Conservation (phyloP, 2,113 vertebrate genomes). For the Arvicanthis niloticus region DNA sequence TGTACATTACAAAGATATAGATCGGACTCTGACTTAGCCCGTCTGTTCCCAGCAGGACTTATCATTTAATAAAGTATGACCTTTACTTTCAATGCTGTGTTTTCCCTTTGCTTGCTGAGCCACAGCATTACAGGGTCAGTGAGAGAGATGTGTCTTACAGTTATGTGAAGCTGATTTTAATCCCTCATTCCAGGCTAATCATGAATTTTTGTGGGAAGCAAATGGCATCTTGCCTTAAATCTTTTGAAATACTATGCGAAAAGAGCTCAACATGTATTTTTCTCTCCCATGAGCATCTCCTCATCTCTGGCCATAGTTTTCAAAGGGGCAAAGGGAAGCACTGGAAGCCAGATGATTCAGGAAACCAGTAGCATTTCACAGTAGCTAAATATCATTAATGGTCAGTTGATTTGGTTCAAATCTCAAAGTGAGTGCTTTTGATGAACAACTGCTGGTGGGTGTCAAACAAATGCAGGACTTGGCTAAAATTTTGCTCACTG, state of each 20-base stretch:
- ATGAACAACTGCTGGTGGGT: not conserved
- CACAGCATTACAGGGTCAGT: accelerated
- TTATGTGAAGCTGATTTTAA: not conserved
- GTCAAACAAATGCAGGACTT: too few species aligned
- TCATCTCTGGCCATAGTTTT: conserved; percentile 93
- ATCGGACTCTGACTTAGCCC: too few species aligned
- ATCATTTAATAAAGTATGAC: not conserved
- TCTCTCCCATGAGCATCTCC: conserved; percentile 94
- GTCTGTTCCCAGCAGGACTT: not conserved
- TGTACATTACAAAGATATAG: not conserved
- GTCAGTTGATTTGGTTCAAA: not conserved
- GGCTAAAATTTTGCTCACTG: too few species aligned
- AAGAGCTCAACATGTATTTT: conserved; percentile 88
- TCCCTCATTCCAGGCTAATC: not conserved
- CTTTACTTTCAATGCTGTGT: not conserved
- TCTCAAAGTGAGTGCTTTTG: not conserved
- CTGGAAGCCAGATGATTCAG: conserved; percentile 90
- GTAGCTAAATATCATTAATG: accelerated
- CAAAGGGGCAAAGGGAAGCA: conserved; percentile 89
- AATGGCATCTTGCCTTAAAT: conserved; percentile 88
- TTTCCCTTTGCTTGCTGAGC: not conserved
- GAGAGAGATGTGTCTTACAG: accelerated
- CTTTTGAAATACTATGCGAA: conserved; percentile 88
- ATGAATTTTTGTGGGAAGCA: conserved; percentile 83
- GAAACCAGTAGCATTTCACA: conserved; percentile 75